Base-by-base conservation (phyloP, 1,140 invertebrate species). In the Bombus sibiricus region DNA sequence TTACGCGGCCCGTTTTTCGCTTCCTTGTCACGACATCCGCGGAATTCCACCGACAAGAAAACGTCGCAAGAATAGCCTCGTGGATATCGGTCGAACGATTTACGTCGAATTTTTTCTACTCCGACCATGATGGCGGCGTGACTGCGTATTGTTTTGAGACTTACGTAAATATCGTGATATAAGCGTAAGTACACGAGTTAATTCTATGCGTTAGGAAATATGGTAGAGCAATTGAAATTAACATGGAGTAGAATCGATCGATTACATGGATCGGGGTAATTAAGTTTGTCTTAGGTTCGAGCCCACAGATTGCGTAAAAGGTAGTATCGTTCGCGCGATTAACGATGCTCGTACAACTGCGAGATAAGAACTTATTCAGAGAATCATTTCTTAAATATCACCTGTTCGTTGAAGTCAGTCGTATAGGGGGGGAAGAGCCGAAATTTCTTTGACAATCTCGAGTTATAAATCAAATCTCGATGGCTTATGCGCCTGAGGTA, bases 1-100 rank as follows among this genome's bases (percentile, higher is more conserved):
- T 80, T 78, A 25, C n/a, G 47, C 22, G 10, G 22, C 32, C 28
- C 6, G 28, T 28, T 41, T 39, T 47, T 75, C 62, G 57, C 85
- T 90, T 89, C 89, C 85, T 90, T 59, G 88, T 90, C 89, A 90
- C 89, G 89, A 90, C 41, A 34, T 3, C 39, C 81, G 32, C 22
- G 34, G 43, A 22, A 86, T 76, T 79, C 41, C 68, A 47, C 34
- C n/a, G 39, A 62, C 32, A 18, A 25, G 13, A 37, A 34, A 34
- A 69, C 18, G 37, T n/a, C 47, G 32, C 25, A 1, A 8, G 8
- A 25, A 37, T 15, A 5, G 4, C n/a, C 28, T 28, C 13, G 69
- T 9, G 2, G 2, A 66, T 32, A 32, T 34, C 13, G n/a, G 6
- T 66, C 13, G n/a, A 34, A 32, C n/a, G 32, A 62, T n/a, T 62